These are phyloP conservation scores for Julus scandinavius DNA, from an alignment of 2,888 invertebrate species.

Conservation along the genomic window DNA sequence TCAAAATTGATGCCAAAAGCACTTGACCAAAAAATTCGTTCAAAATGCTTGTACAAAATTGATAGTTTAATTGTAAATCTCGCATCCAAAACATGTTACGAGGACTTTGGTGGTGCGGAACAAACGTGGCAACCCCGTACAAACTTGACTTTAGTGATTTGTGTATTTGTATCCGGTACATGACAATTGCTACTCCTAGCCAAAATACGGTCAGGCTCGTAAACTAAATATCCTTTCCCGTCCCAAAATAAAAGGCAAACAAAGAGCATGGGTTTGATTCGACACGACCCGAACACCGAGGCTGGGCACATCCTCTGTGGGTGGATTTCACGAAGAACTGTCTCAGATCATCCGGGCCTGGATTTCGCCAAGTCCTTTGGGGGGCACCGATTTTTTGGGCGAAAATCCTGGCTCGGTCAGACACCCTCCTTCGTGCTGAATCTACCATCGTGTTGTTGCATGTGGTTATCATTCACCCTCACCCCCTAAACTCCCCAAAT, in stretches of 20 bases:
- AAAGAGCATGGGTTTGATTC: slow-evolving; percentile 7
- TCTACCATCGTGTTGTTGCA: slow-evolving; percentile 21
- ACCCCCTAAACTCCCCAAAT: background rate
- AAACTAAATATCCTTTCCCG: background rate
- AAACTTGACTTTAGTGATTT: background rate
- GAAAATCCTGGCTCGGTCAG: background rate
- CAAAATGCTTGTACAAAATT: background rate
- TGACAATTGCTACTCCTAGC: slow-evolving; percentile 27
- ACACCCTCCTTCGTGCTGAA: slow-evolving; percentile 17
- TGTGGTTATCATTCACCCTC: background rate
- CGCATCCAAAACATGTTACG: background rate
- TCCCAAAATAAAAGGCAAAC: background rate
- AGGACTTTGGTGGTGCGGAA: background rate
- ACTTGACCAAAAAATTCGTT: background rate
- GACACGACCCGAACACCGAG: slow-evolving; percentile 12
- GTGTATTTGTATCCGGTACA: slow-evolving; percentile 33
- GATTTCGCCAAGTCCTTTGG: background rate
- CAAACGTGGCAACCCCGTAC: background rate
- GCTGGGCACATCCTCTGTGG: slow-evolving; percentile 50
- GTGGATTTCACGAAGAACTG: slow-evolving; percentile 51
- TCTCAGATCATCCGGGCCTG: background rate
- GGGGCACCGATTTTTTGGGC: background rate
- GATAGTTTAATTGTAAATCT: background rate
- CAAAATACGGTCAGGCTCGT: background rate
- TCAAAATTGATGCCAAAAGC: background rate